Conservation (phyloP, 1,140 invertebrate species). For the Drosophila pseudoananassae region DNA sequence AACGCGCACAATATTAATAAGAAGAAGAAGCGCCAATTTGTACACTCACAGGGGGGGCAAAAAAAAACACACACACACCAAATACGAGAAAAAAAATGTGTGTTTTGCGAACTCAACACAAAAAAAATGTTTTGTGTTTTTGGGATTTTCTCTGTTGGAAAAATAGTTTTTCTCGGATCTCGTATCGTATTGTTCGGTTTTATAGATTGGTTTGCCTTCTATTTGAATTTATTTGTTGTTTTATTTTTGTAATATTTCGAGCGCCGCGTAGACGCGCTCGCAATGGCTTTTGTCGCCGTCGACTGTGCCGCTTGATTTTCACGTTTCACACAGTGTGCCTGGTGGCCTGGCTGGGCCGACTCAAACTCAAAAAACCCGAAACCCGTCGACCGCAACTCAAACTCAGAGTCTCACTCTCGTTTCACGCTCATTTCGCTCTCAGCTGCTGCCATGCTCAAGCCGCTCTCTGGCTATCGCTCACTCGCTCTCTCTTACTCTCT, state of each 20-base stretch:
- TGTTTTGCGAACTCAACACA: slow-evolving; percentile 18
- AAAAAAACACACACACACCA: not conserved
- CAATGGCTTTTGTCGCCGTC: slow-evolving; percentile 50
- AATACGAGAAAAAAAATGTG: slow-evolving; percentile 1
- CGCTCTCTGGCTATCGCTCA: slow-evolving; percentile 14
- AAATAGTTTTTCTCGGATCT: slow-evolving; percentile 12
- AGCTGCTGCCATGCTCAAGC: slow-evolving; percentile 1
- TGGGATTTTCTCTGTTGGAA: not conserved
- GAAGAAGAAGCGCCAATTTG: slow-evolving; percentile 28
- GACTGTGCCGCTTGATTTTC: slow-evolving; percentile 3
- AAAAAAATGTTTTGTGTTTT: not conserved
- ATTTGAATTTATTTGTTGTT: slow-evolving; percentile 19
- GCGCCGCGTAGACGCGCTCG: slow-evolving; percentile 52
- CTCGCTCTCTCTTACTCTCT: slow-evolving; percentile 8
- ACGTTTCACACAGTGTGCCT: slow-evolving; percentile 3
- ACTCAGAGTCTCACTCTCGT: slow-evolving; percentile 3
- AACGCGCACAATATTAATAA: slow-evolving; percentile 7
- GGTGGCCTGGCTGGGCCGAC: not conserved
- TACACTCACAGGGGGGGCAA: slow-evolving; percentile 35
- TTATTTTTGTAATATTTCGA: slow-evolving; percentile 53
- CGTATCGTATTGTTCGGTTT: slow-evolving; percentile 4
- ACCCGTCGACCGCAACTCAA: not conserved
- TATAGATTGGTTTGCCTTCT: slow-evolving; percentile 41
- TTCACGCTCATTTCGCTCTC: not conserved
- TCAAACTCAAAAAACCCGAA: slow-evolving; percentile 3